Conservation (phyloP, 2,113 vertebrate genomes). For the Onychostoma macrolepis region DNA sequence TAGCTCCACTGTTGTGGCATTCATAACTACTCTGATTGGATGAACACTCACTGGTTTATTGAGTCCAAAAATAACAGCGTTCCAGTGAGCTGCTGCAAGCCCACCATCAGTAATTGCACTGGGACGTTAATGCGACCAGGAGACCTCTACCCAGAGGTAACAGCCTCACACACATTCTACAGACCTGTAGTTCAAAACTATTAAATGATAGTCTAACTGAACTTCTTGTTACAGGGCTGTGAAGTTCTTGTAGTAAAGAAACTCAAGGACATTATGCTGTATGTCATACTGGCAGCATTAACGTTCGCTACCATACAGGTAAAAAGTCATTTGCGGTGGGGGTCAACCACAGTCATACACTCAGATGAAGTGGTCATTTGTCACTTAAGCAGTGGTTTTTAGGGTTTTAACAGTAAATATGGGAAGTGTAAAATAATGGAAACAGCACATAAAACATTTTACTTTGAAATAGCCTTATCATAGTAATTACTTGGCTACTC, state of each 20-base stretch:
- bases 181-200: not conserved
- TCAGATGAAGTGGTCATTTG: not conserved
- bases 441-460: not conserved
- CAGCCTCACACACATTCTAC: not conserved
- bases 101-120: conserved; percentile 85
- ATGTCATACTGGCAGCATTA: conserved; percentile 93
- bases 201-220: not conserved
- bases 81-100: conserved; percentile 92
- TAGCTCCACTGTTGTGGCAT: conserved; percentile 95
- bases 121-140: conserved; percentile 84
- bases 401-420: not conserved
- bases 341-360: not conserved
- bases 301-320: conserved; percentile 97
- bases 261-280: conserved; percentile 97
- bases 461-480: not conserved
- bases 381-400: not conserved
- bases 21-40: conserved; percentile 95
- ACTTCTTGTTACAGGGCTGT: conserved; percentile 80
- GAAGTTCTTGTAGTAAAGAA: conserved; percentile 95
- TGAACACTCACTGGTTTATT: conserved; percentile 90
- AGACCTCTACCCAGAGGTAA: conserved; percentile 92
- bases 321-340: conserved; percentile 36
- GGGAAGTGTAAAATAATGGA: not conserved
- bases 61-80: conserved; percentile 96
- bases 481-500: not conserved